Conservation (phyloP, 2,797 vertebrate species). For the Protonibea diacanthus region DNA sequence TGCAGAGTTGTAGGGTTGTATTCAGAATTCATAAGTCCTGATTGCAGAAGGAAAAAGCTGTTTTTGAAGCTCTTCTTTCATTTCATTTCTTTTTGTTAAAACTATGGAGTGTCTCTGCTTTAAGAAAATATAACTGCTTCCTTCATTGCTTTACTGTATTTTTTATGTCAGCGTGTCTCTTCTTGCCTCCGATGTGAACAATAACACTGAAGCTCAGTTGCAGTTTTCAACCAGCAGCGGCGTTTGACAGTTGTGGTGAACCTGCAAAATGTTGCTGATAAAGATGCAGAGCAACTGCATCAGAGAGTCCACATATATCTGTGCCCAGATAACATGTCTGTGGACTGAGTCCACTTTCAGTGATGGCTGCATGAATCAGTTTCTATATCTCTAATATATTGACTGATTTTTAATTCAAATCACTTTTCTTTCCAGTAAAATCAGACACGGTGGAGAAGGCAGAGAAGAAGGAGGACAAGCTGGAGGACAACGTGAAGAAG, state of each 20-base stretch:
- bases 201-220: not conserved
- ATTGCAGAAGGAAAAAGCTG: no score
- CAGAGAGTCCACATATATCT: not conserved
- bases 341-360: not conserved
- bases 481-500: constrained; percentile 50
- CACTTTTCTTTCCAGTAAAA: constrained; percentile 62
- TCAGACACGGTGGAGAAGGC: constrained; percentile 68
- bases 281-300: not conserved
- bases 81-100: not conserved
- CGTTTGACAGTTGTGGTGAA: not conserved
- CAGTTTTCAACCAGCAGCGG: not conserved
- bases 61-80: no score
- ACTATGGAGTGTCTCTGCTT: not conserved
- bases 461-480: constrained; percentile 60
- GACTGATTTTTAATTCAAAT: not conserved
- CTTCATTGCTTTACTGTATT: not conserved
- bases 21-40: no score
- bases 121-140: not conserved
- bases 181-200: not conserved
- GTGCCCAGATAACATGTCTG: not conserved
- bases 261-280: not conserved
- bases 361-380: not conserved
- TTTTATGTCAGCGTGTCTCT: not conserved
- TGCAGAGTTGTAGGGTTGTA: no score
- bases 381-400: not conserved